Evolutionary conservation across 2,113 vertebrate genomes (phyloP).

Genomic region (Penelope pileata): DNA sequence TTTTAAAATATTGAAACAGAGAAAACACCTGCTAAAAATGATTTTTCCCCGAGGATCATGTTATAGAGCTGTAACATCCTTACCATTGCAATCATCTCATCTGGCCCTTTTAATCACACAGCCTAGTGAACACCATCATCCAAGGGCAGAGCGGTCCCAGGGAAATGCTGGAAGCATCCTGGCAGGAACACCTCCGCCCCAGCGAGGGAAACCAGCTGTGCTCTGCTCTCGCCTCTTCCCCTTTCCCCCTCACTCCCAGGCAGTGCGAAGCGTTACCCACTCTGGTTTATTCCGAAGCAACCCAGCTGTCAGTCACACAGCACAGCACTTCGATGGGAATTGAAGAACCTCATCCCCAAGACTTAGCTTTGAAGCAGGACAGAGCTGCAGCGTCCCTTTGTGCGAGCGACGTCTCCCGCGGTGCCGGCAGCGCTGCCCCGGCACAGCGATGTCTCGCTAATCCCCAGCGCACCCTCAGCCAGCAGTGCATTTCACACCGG

Average conservation of each 20-base stretch:
- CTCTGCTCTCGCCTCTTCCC: not conserved
- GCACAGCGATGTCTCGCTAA: slow-evolving; percentile 54
- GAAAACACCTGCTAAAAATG: not conserved
- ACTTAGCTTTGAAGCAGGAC: slow-evolving; percentile 59
- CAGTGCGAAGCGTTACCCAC: not conserved
- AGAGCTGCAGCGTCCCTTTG: slow-evolving; percentile 40
- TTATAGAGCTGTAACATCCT: not conserved
- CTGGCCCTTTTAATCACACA: not conserved
- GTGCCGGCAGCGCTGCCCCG: slow-evolving; percentile 25
- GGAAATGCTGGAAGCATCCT: not conserved
- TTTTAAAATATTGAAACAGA: not conserved
- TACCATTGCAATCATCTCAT: not conserved
- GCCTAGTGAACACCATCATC: not conserved
- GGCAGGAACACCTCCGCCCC: not conserved
- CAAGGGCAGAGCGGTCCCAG: not conserved
- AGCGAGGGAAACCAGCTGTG: not conserved
- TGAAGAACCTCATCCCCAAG: slow-evolving; percentile 32
- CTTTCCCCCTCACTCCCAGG: not conserved
- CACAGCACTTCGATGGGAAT: slow-evolving; percentile 15
- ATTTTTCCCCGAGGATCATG: not conserved
- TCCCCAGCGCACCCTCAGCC: slow-evolving; percentile 39
- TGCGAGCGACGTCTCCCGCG: not conserved
- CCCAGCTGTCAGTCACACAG: slow-evolving; percentile 58
- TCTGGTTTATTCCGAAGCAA: not conserved
- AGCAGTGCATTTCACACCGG: slow-evolving; percentile 54